phyloP scores from a whole-genome alignment of 2,888 invertebrate genomes.

The Tiliacea aurago region DNA sequence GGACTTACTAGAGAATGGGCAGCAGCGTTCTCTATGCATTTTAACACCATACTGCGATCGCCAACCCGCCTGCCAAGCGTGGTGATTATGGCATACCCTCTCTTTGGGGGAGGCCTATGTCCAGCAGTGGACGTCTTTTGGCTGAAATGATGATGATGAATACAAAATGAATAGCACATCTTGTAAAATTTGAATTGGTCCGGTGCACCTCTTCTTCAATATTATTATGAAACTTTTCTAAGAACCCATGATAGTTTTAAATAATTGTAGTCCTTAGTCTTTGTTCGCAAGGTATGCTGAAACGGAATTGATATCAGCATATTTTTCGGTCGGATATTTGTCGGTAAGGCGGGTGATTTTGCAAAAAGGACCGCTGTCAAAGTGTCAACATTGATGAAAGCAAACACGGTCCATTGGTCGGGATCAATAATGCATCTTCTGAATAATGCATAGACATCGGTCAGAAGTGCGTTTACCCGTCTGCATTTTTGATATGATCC shows the following conservation, averaged over 20 bases:
- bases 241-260: not conserved
- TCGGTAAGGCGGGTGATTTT: constrained; percentile 50
- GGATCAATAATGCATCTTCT: constrained; percentile 81
- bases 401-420: constrained; percentile 62
- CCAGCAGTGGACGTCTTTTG: too few species aligned
- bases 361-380: constrained; percentile 65
- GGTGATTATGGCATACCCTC: too few species aligned
- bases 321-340: constrained; percentile 39
- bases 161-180: too few species aligned
- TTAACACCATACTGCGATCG: too few species aligned
- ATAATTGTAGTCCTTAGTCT: not conserved
- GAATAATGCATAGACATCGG: constrained; percentile 79
- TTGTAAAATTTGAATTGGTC: not conserved
- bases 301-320: constrained; percentile 3
- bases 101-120: too few species aligned
- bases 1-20: too few species aligned
- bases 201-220: not conserved
- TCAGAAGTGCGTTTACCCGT: constrained; percentile 83
- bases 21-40: too few species aligned
- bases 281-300: constrained; percentile 16
- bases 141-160: too few species aligned
- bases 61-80: too few species aligned
- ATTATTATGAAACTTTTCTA: not conserved
- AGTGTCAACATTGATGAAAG: constrained; percentile 54
- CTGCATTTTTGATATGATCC: constrained; percentile 76